Conservation (phyloP, 2,888 invertebrate species). For the Chalcosyrphus nemorum region DNA sequence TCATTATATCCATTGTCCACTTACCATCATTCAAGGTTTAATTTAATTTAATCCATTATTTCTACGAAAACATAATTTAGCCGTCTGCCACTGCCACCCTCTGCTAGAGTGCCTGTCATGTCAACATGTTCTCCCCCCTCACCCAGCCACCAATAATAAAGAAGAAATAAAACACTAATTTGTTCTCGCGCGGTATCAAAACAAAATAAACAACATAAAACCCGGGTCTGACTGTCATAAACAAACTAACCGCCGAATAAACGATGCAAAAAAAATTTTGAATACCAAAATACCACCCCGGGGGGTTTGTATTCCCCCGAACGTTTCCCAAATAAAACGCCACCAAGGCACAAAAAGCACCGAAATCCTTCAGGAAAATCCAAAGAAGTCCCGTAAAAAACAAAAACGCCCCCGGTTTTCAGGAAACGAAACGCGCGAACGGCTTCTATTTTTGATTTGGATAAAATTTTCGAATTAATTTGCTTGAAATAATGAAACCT, state of each 20-base stretch:
- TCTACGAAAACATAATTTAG: conserved; percentile 24
- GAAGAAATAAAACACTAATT: conserved; percentile 44
- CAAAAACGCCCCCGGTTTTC: conserved; percentile 19
- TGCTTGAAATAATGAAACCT: conserved; percentile 44
- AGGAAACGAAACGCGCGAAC: background rate
- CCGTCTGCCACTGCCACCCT: background rate
- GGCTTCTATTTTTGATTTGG: conserved; percentile 44
- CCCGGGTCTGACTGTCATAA: conserved; percentile 59
- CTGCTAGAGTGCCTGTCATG: conserved; percentile 23
- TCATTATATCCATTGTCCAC: conserved; percentile 5
- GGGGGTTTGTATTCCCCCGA: background rate
- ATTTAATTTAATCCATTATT: conserved; percentile 51
- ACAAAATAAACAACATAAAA: conserved; percentile 48
- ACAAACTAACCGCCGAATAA: conserved; percentile 50
- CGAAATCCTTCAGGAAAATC: background rate
- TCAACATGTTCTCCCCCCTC: conserved; percentile 32
- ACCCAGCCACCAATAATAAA: background rate
- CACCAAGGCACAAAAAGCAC: background rate
- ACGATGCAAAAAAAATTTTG: conserved; percentile 21
- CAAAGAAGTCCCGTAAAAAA: background rate
- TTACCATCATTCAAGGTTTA: conserved; percentile 26
- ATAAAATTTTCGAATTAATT: conserved; percentile 63
- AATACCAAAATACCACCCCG: conserved; percentile 19
- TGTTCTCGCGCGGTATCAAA: conserved; percentile 29
- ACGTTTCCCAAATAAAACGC: background rate